Evolutionary conservation across 2,113 vertebrate species (phyloP).

Genomic region (Anguilla japonica): DNA sequence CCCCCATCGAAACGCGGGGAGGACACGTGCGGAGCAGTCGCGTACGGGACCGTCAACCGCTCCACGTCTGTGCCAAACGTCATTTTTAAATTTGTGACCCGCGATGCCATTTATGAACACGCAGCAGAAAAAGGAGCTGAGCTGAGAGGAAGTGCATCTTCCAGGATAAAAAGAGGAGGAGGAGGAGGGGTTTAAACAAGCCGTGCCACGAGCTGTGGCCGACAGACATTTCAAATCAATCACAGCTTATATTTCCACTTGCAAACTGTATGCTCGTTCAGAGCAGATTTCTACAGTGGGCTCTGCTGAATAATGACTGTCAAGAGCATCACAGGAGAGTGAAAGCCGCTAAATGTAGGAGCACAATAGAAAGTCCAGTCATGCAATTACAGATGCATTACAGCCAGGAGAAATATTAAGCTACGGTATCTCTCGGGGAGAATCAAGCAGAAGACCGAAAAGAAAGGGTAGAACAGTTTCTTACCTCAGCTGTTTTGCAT

Average conservation of each 20-base stretch:
- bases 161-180: background rate
- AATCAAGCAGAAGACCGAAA: background rate
- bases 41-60: background rate
- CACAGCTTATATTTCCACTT: background rate
- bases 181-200: background rate
- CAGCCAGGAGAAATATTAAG: background rate
- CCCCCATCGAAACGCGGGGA: background rate
- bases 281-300: background rate
- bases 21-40: background rate
- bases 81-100: background rate
- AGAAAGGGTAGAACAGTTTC: constrained; percentile 18
- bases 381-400: background rate
- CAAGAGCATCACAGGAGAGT: background rate
- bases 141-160: background rate
- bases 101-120: background rate
- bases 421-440: too few relatives aligned
- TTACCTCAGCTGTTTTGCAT: constrained; percentile 97
- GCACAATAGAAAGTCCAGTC: background rate
- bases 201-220: background rate
- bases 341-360: background rate
- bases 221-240: constrained; percentile 5
- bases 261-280: background rate
- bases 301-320: background rate
- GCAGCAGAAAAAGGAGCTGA: background rate
- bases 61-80: background rate